Conservation (phyloP, 64 coral and sea anemone genomes). For the Acropora tenuis region DNA sequence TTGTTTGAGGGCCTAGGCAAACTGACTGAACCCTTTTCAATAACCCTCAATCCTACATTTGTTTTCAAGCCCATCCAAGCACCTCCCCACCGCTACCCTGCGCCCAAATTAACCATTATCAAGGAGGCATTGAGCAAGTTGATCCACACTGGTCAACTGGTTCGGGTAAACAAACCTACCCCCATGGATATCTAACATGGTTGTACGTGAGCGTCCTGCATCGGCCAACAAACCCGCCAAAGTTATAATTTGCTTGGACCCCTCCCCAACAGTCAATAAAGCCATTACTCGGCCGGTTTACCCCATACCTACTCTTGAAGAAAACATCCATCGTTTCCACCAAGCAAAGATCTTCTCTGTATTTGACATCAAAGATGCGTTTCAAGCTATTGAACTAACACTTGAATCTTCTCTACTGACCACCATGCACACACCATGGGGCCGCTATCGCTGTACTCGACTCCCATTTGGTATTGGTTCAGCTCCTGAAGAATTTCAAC, state of each 20-base stretch:
- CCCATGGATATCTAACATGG: constrained; percentile 63
- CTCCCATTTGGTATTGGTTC: not conserved
- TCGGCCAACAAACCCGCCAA: constrained; percentile 47
- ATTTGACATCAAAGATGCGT: no score
- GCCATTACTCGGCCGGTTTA: not conserved
- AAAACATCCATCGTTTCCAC: no score
- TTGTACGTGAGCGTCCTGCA: constrained; percentile 44
- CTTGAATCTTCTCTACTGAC: not conserved
- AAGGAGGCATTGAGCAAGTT: constrained; percentile 26
- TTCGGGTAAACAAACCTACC: constrained; percentile 53
- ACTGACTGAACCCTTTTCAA: not conserved
- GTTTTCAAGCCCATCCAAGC: constrained; percentile 27
- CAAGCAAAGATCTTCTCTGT: no score
- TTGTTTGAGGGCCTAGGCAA: not conserved
- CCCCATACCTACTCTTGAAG: not conserved
- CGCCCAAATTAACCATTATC: constrained; percentile 29
- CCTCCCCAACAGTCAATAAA: not conserved
- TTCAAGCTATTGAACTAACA: not conserved
- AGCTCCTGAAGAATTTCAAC: not conserved
- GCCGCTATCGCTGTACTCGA: not conserved
- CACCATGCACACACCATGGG: no score
- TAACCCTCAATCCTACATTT: not conserved
- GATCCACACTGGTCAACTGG: constrained; percentile 41
- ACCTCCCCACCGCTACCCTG: constrained; percentile 34
- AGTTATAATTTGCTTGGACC: constrained; percentile 27